Base-by-base conservation (phyloP, 2,113 vertebrate species). In the Rhynchomys soricoides region DNA sequence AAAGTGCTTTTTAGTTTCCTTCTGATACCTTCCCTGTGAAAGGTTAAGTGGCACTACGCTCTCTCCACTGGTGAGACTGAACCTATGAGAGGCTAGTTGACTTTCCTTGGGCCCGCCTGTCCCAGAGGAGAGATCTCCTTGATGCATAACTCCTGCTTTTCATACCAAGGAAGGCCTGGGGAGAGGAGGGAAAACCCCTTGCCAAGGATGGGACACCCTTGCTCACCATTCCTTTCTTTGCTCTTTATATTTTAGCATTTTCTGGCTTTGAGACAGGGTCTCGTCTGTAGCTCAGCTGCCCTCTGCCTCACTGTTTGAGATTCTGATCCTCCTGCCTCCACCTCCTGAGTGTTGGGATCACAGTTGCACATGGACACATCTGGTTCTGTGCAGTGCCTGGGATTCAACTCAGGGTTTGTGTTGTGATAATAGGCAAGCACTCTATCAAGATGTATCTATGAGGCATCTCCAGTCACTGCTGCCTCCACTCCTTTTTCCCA, bases 1-100 rank as follows among this genome's bases (percentile, higher is more conserved):
- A 59, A 31, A 92, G 87, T 81, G 62, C 45, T 40, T 74, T 75
- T 83, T 59, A 86, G 66, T 73, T 92, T 97, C 77, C 68, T 92
- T 70, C 34, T 68, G 86, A 62, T 43, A 21, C 70, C n/a, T 19
- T 91, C 37, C 48, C 74, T 45, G 52, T 29, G 82, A 70, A 70
- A 87, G 74, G 71, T 62, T 90, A 96, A 86, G 75, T 43, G 55
- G 68, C 85, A 8, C 55, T 68, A 45, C 22, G 78, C 34, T 77
- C 70, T n/a, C 92, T 31, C 7, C n/a, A 8, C 16, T 11, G 45
- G 43, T 11, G 89, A 77, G 31, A 57, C 8, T 29, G 31, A 79
- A 73, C 81, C 71, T 37, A 15, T 31, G 43, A 86, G 94, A 89
- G 89, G 89, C 55, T 75, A 89, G 74, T 3, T 64, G 94, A 74